Conservation (phyloP, 2,797 vertebrate genomes). For the Coregonus suidteri region DNA sequence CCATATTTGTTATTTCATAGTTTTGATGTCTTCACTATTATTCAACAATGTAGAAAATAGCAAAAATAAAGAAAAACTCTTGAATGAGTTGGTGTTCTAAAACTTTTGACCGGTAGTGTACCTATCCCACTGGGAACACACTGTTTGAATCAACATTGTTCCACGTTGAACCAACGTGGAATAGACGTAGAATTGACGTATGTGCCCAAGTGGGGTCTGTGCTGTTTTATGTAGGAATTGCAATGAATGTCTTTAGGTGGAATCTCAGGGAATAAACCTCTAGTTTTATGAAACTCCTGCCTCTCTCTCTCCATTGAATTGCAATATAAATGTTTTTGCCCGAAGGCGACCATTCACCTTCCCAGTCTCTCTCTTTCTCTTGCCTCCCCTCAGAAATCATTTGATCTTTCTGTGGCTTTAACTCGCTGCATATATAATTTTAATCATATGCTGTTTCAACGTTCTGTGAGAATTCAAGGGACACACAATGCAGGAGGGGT, state of each 20-base stretch:
- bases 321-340: slow-evolving; percentile 57
- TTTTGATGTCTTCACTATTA: too few species aligned
- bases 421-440: slow-evolving; percentile 73
- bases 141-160: neutral
- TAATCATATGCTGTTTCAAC: slow-evolving; percentile 69
- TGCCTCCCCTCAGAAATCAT: slow-evolving; percentile 52
- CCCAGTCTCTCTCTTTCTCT: slow-evolving; percentile 34
- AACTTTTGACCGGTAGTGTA: neutral
- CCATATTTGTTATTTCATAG: too few species aligned
- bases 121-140: neutral
- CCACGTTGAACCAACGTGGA: too few species aligned
- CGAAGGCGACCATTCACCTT: slow-evolving; percentile 59
- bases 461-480: slow-evolving; percentile 60
- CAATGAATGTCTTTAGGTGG: slow-evolving; percentile 11
- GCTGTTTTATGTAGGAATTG: slow-evolving; percentile 9
- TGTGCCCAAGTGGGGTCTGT: neutral
- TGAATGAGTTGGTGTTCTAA: too few species aligned
- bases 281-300: slow-evolving; percentile 56
- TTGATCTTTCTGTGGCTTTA: slow-evolving; percentile 65
- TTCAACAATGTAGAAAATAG: too few species aligned
- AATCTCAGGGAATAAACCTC: slow-evolving; percentile 18
- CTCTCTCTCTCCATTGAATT: slow-evolving; percentile 59
- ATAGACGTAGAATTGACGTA: too few species aligned
- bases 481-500: slow-evolving; percentile 57
- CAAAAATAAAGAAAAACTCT: too few species aligned